phyloP scores from a whole-genome alignment of 2,113 vertebrate species.

The Sphyrna mokarran region DNA sequence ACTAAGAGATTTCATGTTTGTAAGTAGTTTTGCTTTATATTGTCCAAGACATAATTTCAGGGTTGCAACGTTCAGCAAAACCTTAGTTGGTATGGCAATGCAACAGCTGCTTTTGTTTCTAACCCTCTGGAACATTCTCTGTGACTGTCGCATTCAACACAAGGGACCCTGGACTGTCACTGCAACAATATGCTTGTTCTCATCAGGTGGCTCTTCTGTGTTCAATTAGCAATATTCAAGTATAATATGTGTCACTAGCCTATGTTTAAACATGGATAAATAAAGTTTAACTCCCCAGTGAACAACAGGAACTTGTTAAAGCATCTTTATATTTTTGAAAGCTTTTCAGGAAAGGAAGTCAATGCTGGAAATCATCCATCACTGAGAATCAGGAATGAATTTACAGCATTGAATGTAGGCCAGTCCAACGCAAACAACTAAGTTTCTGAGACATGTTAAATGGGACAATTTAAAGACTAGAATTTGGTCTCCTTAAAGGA shows the following conservation, averaged over 20 bases:
- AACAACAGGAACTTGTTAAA: background rate
- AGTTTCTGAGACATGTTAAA: background rate
- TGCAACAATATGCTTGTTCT: background rate
- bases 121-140: background rate
- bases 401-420: background rate
- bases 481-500: background rate
- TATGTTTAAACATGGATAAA: background rate
- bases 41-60: background rate
- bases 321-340: background rate
- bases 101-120: background rate
- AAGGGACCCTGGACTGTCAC: background rate
- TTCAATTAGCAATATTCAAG: background rate
- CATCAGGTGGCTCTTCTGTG: background rate
- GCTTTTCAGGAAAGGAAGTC: background rate
- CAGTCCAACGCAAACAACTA: background rate
- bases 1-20: background rate
- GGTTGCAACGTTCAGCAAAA: background rate
- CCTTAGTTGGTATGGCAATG: background rate
- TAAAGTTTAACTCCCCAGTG: background rate
- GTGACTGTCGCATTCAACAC: background rate
- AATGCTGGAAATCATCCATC: background rate
- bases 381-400: background rate
- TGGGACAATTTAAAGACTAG: background rate
- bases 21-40: background rate
- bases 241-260: background rate